These are phyloP conservation scores for Silurus lanzhouensis DNA, from an alignment of 2,797 vertebrate species.

Conservation along the genomic window DNA sequence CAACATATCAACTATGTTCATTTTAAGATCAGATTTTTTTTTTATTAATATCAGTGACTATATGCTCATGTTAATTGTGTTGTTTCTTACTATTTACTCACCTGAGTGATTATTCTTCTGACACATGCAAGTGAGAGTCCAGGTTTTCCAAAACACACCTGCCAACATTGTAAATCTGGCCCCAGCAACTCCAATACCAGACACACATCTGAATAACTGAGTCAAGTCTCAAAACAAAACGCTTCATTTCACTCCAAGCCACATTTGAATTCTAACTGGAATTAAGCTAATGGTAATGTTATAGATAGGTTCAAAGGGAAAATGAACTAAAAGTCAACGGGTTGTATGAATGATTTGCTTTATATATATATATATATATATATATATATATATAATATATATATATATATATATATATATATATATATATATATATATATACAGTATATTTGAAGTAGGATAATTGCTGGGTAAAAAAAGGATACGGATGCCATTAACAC, in stretches of 20 bases:
- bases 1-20: neutral
- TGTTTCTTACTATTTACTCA: constrained; percentile 45
- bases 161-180: constrained; percentile 79
- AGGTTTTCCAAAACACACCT: constrained; percentile 71
- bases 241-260: neutral
- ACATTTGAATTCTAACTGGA: neutral
- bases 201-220: constrained; percentile 72
- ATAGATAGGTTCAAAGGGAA: neutral
- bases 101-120: constrained; percentile 82
- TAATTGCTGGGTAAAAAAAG: constrained; percentile 57
- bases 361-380: too few species aligned
- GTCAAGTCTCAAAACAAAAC: constrained; percentile 43
- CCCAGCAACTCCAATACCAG: constrained; percentile 84
- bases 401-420: too few species aligned
- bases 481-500: constrained; percentile 85
- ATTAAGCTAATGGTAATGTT: neutral
- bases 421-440: too few species aligned
- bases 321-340: neutral
- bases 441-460: too few species aligned
- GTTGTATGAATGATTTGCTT: neutral
- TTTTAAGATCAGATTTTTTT: neutral
- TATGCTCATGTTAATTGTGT: neutral
- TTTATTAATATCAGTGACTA: too few species aligned
- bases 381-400: too few species aligned
- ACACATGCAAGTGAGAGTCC: constrained; percentile 75